Percentiles rank a stretch among this genome's conserved stretches.
These are phyloP conservation scores for Pseudopipra pipra DNA, from an alignment of 2,113 vertebrate genomes.

Conservation along the genomic window DNA sequence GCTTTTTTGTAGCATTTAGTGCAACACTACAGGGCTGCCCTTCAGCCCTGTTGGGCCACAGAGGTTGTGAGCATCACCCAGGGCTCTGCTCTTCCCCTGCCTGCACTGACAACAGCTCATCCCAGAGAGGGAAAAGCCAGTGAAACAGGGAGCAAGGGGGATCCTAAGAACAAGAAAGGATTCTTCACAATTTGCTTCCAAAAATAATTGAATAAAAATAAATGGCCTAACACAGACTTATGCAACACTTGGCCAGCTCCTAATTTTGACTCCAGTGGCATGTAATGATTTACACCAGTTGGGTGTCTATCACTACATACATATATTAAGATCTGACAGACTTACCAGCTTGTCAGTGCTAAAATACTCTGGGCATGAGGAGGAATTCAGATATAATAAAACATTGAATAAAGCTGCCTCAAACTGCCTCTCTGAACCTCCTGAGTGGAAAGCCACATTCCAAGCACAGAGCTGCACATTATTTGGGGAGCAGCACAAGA, in stretches of 20 bases:
- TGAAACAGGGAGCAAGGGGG: not conserved
- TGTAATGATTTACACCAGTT: not conserved
- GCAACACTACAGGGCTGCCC: not conserved
- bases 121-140: not conserved
- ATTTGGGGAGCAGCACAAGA: not conserved
- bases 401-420: not conserved
- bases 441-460: not conserved
- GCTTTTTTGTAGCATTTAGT: not conserved
- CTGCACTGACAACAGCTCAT: not conserved
- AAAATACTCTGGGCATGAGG: not conserved
- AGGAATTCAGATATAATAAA: not conserved
- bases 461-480: not conserved
- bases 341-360: not conserved
- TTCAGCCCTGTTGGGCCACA: not conserved
- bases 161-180: not conserved
- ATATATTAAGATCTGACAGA: not conserved
- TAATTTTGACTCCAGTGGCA: not conserved
- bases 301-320: not conserved
- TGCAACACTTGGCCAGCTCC: not conserved
- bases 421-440: not conserved
- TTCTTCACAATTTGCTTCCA: rapidly evolving
- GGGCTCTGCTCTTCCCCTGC: not conserved
- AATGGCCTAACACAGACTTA: not conserved
- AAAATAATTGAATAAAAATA: not conserved
- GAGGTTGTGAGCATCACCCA: not conserved